Conservation (phyloP, 2,888 invertebrate species). For the Drosophila subquinaria region DNA sequence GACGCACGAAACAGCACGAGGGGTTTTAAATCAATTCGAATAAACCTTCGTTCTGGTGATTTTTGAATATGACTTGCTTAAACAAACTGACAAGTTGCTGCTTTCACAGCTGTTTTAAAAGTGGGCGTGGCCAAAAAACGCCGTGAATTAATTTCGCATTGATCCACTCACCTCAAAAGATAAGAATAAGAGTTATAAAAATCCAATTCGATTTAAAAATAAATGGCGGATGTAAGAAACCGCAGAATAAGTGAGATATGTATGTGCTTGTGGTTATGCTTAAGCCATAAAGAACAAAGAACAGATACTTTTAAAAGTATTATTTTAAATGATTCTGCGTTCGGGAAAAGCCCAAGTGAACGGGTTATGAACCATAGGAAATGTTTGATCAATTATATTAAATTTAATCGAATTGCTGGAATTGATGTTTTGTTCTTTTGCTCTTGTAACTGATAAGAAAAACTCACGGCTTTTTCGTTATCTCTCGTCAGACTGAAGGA, state of each 20-base stretch:
- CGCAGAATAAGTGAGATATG: background rate
- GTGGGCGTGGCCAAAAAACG: constrained; percentile 5
- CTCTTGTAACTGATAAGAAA: constrained; percentile 32
- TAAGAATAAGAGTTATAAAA: constrained; percentile 6
- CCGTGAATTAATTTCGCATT: constrained; percentile 12
- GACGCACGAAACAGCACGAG: background rate
- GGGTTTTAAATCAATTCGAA: background rate
- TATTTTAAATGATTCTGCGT: background rate
- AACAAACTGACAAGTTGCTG: background rate
- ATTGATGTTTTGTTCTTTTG: constrained; percentile 2
- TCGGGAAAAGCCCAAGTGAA: constrained; percentile 4
- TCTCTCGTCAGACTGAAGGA: constrained; percentile 25
- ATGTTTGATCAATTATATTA: constrained; percentile 12
- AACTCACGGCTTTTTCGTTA: constrained; percentile 16
- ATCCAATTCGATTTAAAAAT: constrained; percentile 8
- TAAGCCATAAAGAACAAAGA: constrained; percentile 1
- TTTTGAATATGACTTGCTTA: constrained; percentile 1
- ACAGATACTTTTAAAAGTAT: constrained; percentile 1
- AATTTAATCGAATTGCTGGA: constrained; percentile 8
- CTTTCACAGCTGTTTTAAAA: background rate
- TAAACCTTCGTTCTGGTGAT: background rate
- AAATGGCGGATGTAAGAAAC: constrained; percentile 28
- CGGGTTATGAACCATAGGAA: constrained; percentile 16
- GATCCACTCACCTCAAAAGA: constrained; percentile 14
- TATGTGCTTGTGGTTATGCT: constrained; percentile 1